Base-by-base conservation (phyloP, 2,888 invertebrate genomes). In the Amitus sp. region DNA sequence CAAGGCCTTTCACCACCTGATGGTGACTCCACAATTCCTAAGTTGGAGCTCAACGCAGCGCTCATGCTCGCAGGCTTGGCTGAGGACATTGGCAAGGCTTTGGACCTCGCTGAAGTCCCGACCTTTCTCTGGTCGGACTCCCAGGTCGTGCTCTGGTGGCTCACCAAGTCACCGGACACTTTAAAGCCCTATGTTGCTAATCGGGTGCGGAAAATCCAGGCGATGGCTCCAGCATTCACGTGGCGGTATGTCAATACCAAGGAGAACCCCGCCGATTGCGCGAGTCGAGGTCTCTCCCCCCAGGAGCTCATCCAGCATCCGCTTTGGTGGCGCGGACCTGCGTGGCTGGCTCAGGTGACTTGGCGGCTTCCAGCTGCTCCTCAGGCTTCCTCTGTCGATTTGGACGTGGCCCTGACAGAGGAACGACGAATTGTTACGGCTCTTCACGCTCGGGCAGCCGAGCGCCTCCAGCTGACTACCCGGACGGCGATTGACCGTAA, bases 1-100 rank as follows among this genome's bases (percentile, higher is more conserved):
- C 33, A 33, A 9, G 2, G 33, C 3, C 3, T 33, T 12, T 9
- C 9, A 2, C 33, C 9, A 5, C 9, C 9, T 10, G 4, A 20
- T 10, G 15, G 19, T 13, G 7, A 13, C 9, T 9, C 43, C 1
- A 23, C 48, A 1, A 10, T 65, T 20, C 54, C 65, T 2, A 15
- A 55, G 20, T 17, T 64, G 9, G 62, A 67, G 40, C 40, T 65
- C 13, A 56, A 45, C 13, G 62, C 49, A 1, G 65, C 65, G 1
- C 30, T 54, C 3, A 18, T 67, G 2, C 19, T 65, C 2, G 54
- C 50, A n/a, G 15, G 10, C 6, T 23, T 13, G 4, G 12, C n/a
- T 10, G 23, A 18, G 2, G n/a, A 18, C 4, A 28, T n/a, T 3
- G 27, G 45, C 9, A 20, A 6, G 1, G 9, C 0, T 18, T 28